Evolutionary conservation across 2,113 vertebrate species (phyloP).

Genomic region (Paracanthobrama guichenoti): DNA sequence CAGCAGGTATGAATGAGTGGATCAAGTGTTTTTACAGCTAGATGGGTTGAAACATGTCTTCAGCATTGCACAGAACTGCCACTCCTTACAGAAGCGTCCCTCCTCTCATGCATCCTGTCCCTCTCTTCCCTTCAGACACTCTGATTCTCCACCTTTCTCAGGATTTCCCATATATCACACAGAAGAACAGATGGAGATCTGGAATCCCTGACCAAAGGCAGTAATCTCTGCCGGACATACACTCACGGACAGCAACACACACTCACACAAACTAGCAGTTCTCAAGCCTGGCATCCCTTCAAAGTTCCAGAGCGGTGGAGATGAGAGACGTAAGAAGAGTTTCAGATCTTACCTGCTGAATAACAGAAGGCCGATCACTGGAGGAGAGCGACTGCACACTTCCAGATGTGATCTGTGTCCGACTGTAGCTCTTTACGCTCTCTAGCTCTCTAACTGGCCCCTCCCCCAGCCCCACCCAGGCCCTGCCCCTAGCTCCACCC

Average conservation of each 20-base stretch:
- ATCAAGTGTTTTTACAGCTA: background rate
- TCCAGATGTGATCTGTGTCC: background rate
- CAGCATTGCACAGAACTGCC: background rate
- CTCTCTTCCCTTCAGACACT: background rate
- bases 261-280: background rate
- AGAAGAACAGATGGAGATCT: background rate
- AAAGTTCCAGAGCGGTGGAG: too few relatives aligned
- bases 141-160: background rate
- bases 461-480: too few relatives aligned
- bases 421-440: background rate
- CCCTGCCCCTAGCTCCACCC: too few relatives aligned
- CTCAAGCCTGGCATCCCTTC: background rate
- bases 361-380: background rate
- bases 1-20: background rate
- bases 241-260: background rate
- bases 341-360: slow-evolving; percentile 1
- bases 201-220: background rate
- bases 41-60: slow-evolving; percentile 37
- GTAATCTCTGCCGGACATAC: background rate
- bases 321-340: background rate
- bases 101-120: background rate
- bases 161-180: background rate
- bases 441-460: too few relatives aligned
- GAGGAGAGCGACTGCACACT: background rate
- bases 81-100: background rate